Percentiles rank a stretch among this genome's conserved stretches.
These are phyloP conservation scores for Tinea pellionella DNA, from an alignment of 2,888 invertebrate genomes.

Conservation along the genomic window DNA sequence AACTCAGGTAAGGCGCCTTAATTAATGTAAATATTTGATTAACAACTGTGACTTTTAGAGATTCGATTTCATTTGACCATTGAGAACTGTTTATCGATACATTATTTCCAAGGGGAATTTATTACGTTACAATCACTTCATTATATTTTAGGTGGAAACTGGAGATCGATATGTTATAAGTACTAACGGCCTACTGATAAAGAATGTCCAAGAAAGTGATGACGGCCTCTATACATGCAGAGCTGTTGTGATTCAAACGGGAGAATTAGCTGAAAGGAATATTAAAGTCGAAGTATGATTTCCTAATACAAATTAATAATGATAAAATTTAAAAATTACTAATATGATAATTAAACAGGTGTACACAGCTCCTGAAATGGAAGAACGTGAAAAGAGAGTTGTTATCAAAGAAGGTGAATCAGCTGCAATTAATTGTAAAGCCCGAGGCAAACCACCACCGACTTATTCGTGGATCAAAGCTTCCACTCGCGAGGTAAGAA, in stretches of 20 bases:
- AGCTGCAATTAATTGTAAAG: conserved; percentile 80
- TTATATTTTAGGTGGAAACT: conserved; percentile 66
- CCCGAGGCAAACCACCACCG: conserved; percentile 87
- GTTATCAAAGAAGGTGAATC: conserved; percentile 86
- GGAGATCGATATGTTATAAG: conserved; percentile 80
- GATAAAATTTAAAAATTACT: neutral
- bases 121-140: no score
- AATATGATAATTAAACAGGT: conserved; percentile 61
- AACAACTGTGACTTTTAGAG: neutral
- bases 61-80: neutral
- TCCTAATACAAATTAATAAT: neutral
- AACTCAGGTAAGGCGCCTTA: conserved; percentile 59
- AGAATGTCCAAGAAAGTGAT: conserved; percentile 81
- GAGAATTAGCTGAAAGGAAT: conserved; percentile 79
- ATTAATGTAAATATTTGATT: neutral
- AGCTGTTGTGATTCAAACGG: conserved; percentile 85
- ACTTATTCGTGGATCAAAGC: conserved; percentile 86
- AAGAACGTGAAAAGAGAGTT: conserved; percentile 67
- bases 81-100: no score
- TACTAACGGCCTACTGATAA: conserved; percentile 80
- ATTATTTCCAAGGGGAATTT: no score
- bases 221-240: conserved; percentile 89
- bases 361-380: conserved; percentile 79
- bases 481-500: conserved; percentile 69
- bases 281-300: conserved; percentile 80